A percentile compares a stretch with the other conserved stretches of the same genome.
These are phyloP conservation scores for Camponotus vicinus DNA, from an alignment of 1,140 invertebrate species.

Conservation along the genomic window DNA sequence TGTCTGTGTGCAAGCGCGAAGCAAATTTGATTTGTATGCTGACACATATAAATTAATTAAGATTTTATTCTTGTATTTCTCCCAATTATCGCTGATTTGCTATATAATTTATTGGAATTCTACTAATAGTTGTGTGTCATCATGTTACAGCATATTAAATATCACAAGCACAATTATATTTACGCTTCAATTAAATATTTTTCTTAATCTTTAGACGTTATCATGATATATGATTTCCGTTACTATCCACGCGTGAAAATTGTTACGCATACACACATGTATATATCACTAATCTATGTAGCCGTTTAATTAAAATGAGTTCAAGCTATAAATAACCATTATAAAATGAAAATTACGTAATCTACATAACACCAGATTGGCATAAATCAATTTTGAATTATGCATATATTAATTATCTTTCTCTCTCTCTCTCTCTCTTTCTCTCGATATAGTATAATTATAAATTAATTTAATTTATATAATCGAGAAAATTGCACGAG, in stretches of 20 bases:
- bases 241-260: conserved; percentile 9
- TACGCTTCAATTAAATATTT: neutral
- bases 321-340: neutral
- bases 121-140: conserved; percentile 20
- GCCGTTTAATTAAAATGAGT: conserved; percentile 29
- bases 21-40: neutral
- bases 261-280: neutral
- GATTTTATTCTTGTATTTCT: neutral
- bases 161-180: conserved; percentile 22
- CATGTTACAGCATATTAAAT: neutral
- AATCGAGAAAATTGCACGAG: neutral
- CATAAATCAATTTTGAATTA: conserved; percentile 20
- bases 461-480: neutral
- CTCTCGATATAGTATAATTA: neutral
- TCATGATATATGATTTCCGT: conserved; percentile 14
- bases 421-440: too few species aligned
- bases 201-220: conserved; percentile 4
- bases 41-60: conserved; percentile 16
- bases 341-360: conserved; percentile 24
- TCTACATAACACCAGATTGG: neutral
- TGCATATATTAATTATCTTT: conserved; percentile 4
- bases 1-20: neutral
- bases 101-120: conserved; percentile 12
- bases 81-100: conserved; percentile 2
- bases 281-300: neutral